These are phyloP conservation scores for Drosophila pseudotakahashii DNA, from an alignment of 2,888 invertebrate genomes.

Conservation along the genomic window DNA sequence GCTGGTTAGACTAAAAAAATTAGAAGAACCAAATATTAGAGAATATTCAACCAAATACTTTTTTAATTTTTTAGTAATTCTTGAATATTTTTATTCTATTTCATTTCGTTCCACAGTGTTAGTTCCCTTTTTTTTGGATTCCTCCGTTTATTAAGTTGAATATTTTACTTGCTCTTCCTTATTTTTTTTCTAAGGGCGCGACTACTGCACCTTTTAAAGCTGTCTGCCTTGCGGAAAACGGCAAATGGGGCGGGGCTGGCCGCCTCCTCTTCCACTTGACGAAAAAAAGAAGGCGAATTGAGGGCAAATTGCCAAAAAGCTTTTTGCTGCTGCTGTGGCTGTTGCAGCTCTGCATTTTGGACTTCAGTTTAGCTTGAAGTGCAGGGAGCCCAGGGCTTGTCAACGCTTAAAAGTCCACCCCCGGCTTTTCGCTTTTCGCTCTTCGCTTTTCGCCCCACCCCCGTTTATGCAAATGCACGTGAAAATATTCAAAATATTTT, in stretches of 20 bases:
- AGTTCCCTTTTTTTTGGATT: neutral
- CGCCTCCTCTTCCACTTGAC: conserved; percentile 31
- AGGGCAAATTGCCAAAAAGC: conserved; percentile 78
- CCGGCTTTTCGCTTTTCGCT: neutral
- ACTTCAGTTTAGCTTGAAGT: conserved; percentile 52
- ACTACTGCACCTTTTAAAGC: conserved; percentile 21
- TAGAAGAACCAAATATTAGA: neutral
- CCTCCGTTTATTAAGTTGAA: conserved; percentile 56
- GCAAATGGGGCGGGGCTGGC: too few species aligned
- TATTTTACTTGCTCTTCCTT: conserved; percentile 2
- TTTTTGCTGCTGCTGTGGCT: conserved; percentile 56
- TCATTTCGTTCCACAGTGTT: neutral
- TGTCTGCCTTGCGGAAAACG: conserved; percentile 4
- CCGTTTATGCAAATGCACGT: conserved; percentile 76
- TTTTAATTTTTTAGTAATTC: too few species aligned
- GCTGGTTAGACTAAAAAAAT: neutral
- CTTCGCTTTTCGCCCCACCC: neutral
- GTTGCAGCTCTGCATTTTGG: conserved; percentile 43
- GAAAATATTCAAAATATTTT: conserved; percentile 78
- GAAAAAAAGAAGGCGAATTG: conserved; percentile 41
- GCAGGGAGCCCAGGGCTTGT: conserved; percentile 55
- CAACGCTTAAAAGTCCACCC: conserved; percentile 38
- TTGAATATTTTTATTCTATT: neutral
- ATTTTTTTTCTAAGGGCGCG: neutral
- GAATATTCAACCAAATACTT: too few species aligned